Evolutionary conservation across 2,888 invertebrate species (phyloP), one percentile per base, ranked within the genome.

Genomic region (Hypomecis punctinalis): DNA sequence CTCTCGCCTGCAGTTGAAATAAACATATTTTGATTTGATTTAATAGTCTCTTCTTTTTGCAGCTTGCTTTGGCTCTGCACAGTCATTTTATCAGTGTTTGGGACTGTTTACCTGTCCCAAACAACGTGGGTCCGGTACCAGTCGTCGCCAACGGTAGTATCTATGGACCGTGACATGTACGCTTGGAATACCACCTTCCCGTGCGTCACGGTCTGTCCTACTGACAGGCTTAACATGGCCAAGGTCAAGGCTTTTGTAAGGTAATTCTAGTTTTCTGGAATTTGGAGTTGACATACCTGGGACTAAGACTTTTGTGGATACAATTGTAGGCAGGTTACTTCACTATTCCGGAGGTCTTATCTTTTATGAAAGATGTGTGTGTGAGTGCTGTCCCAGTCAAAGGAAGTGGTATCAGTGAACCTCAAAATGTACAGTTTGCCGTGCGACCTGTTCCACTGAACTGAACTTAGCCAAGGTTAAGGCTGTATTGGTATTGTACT

Each of bases 151-250:
- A 95, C 95, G 47, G 96, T 96, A 5, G 94, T 96, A 40, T 95
- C 96, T 23, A 96, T 96, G 95, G 96, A 96, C 81, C 90, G 96
- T 1, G 95, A 96, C 79, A 94, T 95, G 90, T 94, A 95, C 69
- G 94, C 95, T 0, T 96, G 96, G 96, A 95, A 95, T 74, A 95
- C 96, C 2, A 94, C 95, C 0, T 96, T 96, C 73, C 96, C 96
- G 0, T 92, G 94, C 40, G 87, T 95, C 56, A 95, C 96, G 0
- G 93, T 96, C 55, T 96, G 96, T 71, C 95, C 95, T 0, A 82
- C 90, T 5, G 87, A 83, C 11, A 94, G 94, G 71, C 79, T 96
- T 43, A 94, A 95, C 74, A 84, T 87, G 43, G 80, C 78, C 6
- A 94, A 94, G 72, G 81, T 96, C 33, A 91, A 93, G 0, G 76